Conservation (phyloP, 2,797 vertebrate species). For the Rhadinocentrus ornatus region DNA sequence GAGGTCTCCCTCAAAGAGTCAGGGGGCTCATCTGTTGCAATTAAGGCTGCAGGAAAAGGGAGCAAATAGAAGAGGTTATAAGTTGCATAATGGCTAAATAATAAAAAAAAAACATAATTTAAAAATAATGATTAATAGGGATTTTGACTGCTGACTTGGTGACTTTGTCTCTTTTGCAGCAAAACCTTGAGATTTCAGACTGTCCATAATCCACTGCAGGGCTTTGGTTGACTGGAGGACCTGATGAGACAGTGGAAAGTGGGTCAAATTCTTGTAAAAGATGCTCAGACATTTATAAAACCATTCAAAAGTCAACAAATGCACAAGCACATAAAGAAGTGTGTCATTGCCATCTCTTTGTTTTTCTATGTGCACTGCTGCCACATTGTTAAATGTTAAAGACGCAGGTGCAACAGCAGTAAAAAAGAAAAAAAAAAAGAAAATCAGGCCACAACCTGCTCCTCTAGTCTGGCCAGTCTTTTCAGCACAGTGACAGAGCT, state of each 20-base stretch:
- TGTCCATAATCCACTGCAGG: constrained; percentile 89
- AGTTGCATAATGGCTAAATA: background rate
- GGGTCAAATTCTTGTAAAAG: constrained; percentile 21
- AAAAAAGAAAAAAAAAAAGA: constrained; percentile 11
- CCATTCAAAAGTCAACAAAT: constrained; percentile 5
- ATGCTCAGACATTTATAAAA: constrained; percentile 2
- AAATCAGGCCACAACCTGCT: constrained; percentile 85
- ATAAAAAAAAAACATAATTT: too few relatives aligned
- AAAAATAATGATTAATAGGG: background rate
- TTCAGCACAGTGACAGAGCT: constrained; percentile 75
- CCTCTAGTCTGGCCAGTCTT: constrained; percentile 86
- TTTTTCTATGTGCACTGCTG: background rate
- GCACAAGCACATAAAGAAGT: background rate
- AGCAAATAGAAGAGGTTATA: background rate
- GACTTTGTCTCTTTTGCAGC: constrained; percentile 68
- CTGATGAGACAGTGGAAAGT: constrained; percentile 71
- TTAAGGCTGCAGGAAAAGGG: constrained; percentile 8
- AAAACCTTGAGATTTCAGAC: constrained; percentile 79
- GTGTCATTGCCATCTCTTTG: background rate
- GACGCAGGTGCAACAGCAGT: constrained; percentile 27
- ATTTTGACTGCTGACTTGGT: constrained; percentile 76
- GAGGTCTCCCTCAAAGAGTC: constrained; percentile 8
- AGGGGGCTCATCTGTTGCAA: constrained; percentile 22
- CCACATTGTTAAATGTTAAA: background rate
- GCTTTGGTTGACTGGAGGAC: constrained; percentile 82